Percentiles rank a stretch among this genome's conserved stretches.
These are phyloP conservation scores for Nematopogon swammerdamellus DNA, from an alignment of 2,888 invertebrate genomes.

Conservation along the genomic window DNA sequence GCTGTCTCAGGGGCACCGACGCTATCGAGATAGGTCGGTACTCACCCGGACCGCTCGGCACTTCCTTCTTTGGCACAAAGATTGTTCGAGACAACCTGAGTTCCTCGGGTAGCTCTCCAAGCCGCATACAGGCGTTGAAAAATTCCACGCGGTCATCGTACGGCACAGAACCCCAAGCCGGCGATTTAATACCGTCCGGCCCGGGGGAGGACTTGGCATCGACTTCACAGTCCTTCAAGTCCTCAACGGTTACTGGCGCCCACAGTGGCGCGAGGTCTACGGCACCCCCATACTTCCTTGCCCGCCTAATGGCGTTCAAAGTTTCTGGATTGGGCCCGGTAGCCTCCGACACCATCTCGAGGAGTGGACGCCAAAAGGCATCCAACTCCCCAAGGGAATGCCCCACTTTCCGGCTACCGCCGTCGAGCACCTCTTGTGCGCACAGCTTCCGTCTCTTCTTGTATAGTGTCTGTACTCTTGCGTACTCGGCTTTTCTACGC, in stretches of 20 bases:
- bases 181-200: constrained; percentile 13
- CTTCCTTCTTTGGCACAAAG: constrained; percentile 14
- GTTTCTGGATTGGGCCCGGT: no score
- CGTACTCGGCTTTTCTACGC: no score
- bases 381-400: no score
- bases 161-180: constrained; percentile 11
- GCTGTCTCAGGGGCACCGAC: constrained; percentile 16
- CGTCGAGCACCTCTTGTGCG: no score
- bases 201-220: constrained; percentile 12
- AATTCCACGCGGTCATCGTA: constrained; percentile 3
- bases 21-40: constrained; percentile 17
- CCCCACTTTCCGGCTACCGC: no score
- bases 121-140: constrained; percentile 3
- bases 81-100: constrained; percentile 12
- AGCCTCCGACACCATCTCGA: no score
- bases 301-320: no score
- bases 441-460: no score
- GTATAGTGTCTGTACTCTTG: no score
- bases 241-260: constrained; percentile 11
- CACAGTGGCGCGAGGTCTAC: no score
- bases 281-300: no score
- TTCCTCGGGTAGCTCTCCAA: constrained; percentile 8
- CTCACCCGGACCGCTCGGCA: constrained; percentile 14
- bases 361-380: no score
- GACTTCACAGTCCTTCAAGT: constrained; percentile 9